Conservation (phyloP, 2,888 invertebrate species). For the Papilio demoleus region DNA sequence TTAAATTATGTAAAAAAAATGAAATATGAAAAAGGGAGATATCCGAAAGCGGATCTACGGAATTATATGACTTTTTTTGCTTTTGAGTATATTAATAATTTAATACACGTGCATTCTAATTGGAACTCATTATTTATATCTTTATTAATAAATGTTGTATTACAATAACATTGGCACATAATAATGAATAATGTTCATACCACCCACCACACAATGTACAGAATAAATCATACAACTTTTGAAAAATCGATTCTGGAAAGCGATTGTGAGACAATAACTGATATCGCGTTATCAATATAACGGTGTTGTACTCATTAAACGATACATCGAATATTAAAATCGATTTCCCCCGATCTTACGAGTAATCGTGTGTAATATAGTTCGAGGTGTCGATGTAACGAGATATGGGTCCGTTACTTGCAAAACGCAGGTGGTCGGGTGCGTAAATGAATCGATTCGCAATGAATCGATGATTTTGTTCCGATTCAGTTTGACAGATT, state of each 20-base stretch:
- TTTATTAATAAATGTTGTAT: slow-evolving; percentile 2
- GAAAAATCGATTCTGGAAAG: slow-evolving; percentile 41
- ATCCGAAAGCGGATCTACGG: too few species aligned
- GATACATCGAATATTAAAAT: slow-evolving; percentile 54
- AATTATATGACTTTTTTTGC: too few species aligned
- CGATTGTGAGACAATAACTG: slow-evolving; percentile 32
- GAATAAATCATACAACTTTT: slow-evolving; percentile 18
- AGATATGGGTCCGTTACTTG: slow-evolving; percentile 70
- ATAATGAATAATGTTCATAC: slow-evolving; percentile 13
- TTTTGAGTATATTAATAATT: too few species aligned
- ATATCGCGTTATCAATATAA: slow-evolving; percentile 47
- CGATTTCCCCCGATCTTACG: slow-evolving; percentile 63
- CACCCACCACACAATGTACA: slow-evolving; percentile 7
- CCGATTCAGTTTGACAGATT: slow-evolving; percentile 51
- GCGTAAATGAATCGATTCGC: slow-evolving; percentile 47
- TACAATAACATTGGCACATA: neutral
- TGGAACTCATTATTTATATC: neutral
- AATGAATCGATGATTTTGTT: slow-evolving; percentile 60
- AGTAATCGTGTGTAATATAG: slow-evolving; percentile 72
- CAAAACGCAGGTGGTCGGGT: slow-evolving; percentile 70
- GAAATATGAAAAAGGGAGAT: too few species aligned
- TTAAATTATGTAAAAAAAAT: too few species aligned
- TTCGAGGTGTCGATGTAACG: slow-evolving; percentile 73
- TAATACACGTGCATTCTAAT: neutral
- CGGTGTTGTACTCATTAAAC: slow-evolving; percentile 52